These are phyloP conservation scores for Aeoliscus strigatus DNA, from an alignment of 2,797 vertebrate species.

Conservation along the genomic window DNA sequence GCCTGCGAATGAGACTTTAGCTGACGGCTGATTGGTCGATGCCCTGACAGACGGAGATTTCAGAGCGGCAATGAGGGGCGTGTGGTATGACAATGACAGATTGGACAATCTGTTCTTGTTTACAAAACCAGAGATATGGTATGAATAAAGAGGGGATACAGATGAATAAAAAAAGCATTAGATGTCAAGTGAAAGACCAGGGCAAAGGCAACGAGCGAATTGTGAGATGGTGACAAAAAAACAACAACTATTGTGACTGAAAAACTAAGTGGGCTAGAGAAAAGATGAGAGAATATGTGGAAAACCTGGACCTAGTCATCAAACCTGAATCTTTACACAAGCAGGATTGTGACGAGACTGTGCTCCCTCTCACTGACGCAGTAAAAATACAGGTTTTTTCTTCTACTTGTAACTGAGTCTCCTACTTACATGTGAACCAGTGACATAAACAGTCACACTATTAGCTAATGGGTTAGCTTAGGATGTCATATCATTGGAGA, in stretches of 20 bases:
- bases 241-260: too few relatives aligned
- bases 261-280: constrained; percentile 18
- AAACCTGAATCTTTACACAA: constrained; percentile 48
- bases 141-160: constrained; percentile 22
- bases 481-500: neutral
- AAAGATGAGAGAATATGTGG: constrained; percentile 34
- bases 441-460: constrained; percentile 16
- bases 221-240: too few relatives aligned
- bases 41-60: constrained; percentile 36
- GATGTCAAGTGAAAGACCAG: constrained; percentile 19
- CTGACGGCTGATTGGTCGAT: constrained; percentile 42
- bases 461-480: constrained; percentile 14
- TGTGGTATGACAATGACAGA: constrained; percentile 29
- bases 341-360: constrained; percentile 34
- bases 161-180: constrained; percentile 6
- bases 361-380: too few relatives aligned
- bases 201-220: neutral
- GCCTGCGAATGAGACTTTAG: constrained; percentile 38
- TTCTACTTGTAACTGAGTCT: constrained; percentile 30
- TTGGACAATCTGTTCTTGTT: constrained; percentile 17
- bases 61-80: constrained; percentile 21
- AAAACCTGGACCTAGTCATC: constrained; percentile 58
- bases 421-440: constrained; percentile 25
- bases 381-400: constrained; percentile 27
- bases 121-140: constrained; percentile 21